Conservation (phyloP, 2,888 invertebrate genomes). For the Sphaeridia pumilis region DNA sequence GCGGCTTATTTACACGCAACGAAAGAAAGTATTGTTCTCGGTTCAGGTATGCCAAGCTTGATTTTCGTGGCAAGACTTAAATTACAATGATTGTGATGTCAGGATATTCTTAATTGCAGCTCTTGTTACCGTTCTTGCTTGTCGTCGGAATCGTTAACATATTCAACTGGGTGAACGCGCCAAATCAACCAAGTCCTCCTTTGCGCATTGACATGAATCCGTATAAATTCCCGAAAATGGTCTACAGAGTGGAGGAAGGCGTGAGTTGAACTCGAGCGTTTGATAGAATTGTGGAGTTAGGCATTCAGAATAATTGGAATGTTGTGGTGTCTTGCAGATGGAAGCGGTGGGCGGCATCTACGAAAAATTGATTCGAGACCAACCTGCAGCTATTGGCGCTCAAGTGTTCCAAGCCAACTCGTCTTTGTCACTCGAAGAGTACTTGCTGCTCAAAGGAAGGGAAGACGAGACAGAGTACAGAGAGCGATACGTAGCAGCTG, state of each 20-base stretch:
- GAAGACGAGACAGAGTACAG: constrained; percentile 23
- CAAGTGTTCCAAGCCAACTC: background rate
- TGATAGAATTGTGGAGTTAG: no score
- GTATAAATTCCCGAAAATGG: constrained; percentile 26
- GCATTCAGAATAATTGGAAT: no score
- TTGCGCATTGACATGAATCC: constrained; percentile 20
- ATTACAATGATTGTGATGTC: background rate
- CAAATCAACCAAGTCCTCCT: constrained; percentile 14
- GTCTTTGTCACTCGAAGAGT: constrained; percentile 4
- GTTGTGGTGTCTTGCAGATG: constrained; percentile 2
- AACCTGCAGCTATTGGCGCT: constrained; percentile 13
- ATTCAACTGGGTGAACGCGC: constrained; percentile 21
- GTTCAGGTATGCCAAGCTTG: constrained; percentile 2
- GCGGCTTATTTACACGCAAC: constrained; percentile 38
- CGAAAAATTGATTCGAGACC: constrained; percentile 16
- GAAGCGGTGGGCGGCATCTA: constrained; percentile 14
- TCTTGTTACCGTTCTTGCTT: constrained; percentile 25
- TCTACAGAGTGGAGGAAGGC: background rate
- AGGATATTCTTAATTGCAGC: constrained; percentile 10
- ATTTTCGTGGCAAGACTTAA: background rate
- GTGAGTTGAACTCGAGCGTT: no score
- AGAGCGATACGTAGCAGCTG: constrained; percentile 27
- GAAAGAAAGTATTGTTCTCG: constrained; percentile 1
- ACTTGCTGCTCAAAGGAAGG: constrained; percentile 8
- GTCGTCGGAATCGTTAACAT: constrained; percentile 21